Conservation (phyloP, 2,797 vertebrate species). For the Darevskia mixta region DNA sequence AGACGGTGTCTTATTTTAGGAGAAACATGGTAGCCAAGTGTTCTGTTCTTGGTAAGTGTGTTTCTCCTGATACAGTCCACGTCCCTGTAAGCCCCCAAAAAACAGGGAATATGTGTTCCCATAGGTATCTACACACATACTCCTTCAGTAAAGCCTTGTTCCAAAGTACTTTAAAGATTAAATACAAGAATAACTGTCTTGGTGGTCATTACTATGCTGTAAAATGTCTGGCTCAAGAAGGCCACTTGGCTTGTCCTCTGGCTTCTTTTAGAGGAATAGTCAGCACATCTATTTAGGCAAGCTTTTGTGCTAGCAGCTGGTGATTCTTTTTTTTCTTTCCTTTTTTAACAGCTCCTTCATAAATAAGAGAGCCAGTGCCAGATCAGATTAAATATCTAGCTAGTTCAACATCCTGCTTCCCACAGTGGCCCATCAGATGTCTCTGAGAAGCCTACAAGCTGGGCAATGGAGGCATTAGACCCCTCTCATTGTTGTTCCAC, state of each 20-base stretch:
- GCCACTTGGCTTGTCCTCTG: not conserved
- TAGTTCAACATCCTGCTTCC: not conserved
- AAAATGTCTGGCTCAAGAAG: not conserved
- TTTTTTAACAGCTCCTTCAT: not conserved
- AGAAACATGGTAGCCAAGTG: not conserved
- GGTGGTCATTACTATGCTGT: not conserved
- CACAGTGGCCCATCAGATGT: not conserved
- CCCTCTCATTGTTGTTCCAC: not conserved
- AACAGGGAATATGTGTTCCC: too few species aligned
- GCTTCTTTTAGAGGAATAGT: not conserved
- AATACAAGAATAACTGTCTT: too few species aligned
- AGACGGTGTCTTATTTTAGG: too few species aligned
- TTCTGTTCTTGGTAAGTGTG: not conserved
- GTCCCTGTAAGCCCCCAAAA: not conserved
- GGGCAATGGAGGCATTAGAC: not conserved
- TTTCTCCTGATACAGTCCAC: not conserved
- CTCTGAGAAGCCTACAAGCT: not conserved
- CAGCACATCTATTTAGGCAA: not conserved
- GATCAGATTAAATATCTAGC: not conserved
- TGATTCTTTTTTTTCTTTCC: not conserved
- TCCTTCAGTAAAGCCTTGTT: not conserved
- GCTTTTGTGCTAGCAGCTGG: not conserved
- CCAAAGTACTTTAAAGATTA: not conserved
- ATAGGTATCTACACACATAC: too few species aligned
- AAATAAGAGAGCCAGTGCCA: not conserved